Percentiles rank a stretch among this genome's conserved stretches.
phyloP scores from a whole-genome alignment of 2,888 invertebrate genomes.

The Caenorhabditis sp. region DNA sequence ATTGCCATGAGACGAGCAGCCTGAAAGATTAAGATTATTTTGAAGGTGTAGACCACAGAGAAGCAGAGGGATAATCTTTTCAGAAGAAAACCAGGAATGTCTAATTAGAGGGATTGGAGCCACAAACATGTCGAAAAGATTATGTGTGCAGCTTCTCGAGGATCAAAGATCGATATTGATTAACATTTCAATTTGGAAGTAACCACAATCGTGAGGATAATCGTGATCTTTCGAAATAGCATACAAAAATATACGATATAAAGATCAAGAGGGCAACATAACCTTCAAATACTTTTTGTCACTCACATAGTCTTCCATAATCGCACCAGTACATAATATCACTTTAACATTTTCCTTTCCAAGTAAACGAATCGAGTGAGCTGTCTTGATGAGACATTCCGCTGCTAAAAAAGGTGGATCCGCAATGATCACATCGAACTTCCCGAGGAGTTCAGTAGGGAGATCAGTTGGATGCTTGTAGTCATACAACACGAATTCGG shows the following conservation, averaged over 20 bases:
- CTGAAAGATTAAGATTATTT: conserved; percentile 59
- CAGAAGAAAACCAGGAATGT: not conserved
- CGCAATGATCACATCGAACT: conserved; percentile 90
- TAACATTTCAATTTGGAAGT: too few species aligned
- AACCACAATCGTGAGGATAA: not conserved
- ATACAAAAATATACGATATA: too few species aligned
- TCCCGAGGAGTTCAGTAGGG: conserved; percentile 85
- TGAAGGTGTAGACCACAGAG: conserved; percentile 10
- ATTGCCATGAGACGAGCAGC: conserved; percentile 87
- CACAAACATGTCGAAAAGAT: not conserved
- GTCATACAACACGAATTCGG: conserved; percentile 92
- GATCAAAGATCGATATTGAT: not conserved
- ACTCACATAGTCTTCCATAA: conserved; percentile 89
- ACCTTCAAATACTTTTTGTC: not conserved
- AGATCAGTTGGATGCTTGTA: conserved; percentile 88
- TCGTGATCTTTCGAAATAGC: conserved; percentile 1
- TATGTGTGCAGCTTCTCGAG: not conserved
- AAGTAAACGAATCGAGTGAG: conserved; percentile 89
- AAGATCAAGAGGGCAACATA: not conserved
- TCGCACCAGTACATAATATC: conserved; percentile 91
- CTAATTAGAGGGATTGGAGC: conserved; percentile 1
- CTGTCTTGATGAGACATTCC: conserved; percentile 92
- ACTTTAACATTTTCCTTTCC: conserved; percentile 87
- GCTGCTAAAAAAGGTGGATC: conserved; percentile 97
- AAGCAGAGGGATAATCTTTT: conserved; percentile 12